These are phyloP conservation scores for Chamaetylas fuelleborni DNA, from an alignment of 2,113 vertebrate species.

Conservation along the genomic window DNA sequence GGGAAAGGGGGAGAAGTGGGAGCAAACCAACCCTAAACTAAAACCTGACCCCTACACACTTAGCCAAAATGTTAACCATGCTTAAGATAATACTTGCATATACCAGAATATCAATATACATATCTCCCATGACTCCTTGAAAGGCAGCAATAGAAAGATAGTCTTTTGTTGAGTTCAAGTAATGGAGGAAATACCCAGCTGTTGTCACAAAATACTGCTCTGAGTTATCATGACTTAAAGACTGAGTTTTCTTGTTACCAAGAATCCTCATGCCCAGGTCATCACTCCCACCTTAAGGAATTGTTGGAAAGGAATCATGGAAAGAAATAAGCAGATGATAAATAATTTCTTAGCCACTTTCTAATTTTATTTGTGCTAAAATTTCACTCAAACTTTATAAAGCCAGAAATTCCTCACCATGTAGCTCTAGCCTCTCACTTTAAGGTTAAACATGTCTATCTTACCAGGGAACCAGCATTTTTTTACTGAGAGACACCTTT, in stretches of 20 bases:
- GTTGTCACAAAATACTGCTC: neutral
- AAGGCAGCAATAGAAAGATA: neutral
- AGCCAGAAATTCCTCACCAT: neutral
- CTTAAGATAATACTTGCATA: neutral
- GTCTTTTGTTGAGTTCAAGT: neutral
- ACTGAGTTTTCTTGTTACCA: neutral
- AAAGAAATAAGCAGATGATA: neutral
- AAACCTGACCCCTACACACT: neutral
- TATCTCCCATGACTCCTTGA: neutral
- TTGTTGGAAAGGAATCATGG: neutral
- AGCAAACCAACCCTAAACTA: neutral
- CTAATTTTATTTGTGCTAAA: neutral
- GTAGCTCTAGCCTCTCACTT: neutral
- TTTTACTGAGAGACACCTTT: neutral
- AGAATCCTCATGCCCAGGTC: neutral
- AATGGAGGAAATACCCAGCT: neutral
- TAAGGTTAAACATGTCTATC: neutral
- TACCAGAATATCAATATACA: neutral
- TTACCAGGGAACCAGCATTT: neutral
- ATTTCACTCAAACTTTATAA: neutral
- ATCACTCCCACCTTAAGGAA: neutral
- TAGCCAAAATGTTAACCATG: neutral
- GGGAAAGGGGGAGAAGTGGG: rapidly evolving
- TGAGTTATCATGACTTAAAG: neutral
- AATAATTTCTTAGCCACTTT: neutral